Percentiles rank a stretch among this genome's conserved stretches.
Evolutionary conservation across 2,113 vertebrate species (phyloP).

Genomic region (Melospiza georgiana): DNA sequence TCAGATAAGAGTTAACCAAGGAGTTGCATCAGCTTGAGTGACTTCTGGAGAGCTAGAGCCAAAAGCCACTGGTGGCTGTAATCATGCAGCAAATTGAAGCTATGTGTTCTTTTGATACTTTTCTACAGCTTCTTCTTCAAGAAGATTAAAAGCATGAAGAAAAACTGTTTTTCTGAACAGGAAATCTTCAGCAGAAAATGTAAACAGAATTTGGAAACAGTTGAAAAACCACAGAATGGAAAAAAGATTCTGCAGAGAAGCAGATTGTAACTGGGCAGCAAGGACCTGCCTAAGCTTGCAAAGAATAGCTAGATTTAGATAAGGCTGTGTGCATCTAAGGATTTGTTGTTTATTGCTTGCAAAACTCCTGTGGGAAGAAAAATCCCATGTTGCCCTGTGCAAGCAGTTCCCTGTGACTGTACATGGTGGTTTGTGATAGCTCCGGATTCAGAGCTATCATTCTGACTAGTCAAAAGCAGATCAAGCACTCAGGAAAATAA

Average conservation of each 20-base stretch:
- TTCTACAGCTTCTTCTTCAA: not conserved
- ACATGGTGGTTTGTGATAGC: not conserved
- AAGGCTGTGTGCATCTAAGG: not conserved
- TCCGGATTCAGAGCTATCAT: not conserved
- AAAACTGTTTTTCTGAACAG: not conserved
- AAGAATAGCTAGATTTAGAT: not conserved
- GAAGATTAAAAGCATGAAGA: not conserved
- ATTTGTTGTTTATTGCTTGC: not conserved
- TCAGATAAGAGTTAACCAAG: not conserved
- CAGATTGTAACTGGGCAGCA: not conserved
- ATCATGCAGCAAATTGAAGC: not conserved
- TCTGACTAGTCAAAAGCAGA: not conserved
- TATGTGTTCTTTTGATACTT: not conserved
- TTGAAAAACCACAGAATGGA: conserved; percentile 1
- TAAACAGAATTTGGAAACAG: conserved; percentile 1
- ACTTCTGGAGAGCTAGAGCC: not conserved
- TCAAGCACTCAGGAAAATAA: not conserved
- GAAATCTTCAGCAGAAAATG: not conserved
- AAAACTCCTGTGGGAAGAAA: not conserved
- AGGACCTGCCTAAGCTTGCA: not conserved
- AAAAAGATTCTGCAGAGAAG: not conserved
- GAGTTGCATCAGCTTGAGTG: not conserved
- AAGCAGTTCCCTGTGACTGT: not conserved
- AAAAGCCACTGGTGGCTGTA: not conserved
- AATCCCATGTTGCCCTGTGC: not conserved